phyloP scores from a whole-genome alignment of 2,113 vertebrate genomes.

The Progne subis region DNA sequence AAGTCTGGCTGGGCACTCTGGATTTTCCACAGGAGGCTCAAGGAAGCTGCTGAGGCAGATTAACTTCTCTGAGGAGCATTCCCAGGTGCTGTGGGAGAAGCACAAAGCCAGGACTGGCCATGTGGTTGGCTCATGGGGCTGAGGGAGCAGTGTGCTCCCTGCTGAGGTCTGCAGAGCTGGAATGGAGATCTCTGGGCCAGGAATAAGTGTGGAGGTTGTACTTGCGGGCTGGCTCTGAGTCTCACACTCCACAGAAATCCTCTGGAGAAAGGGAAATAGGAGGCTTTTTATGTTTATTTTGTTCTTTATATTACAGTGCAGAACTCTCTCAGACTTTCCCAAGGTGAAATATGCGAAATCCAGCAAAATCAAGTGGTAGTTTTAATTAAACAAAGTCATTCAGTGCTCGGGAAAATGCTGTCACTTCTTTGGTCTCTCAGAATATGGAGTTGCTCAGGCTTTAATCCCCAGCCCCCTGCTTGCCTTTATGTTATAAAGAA shows the following conservation, averaged over 20 bases:
- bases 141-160: not conserved
- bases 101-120: not conserved
- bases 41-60: not conserved
- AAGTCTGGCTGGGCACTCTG: not conserved
- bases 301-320: not conserved
- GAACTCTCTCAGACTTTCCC: not conserved
- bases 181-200: not conserved
- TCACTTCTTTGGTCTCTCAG: not conserved
- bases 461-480: not conserved
- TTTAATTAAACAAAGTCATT: not conserved
- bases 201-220: not conserved
- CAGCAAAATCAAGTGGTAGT: not conserved
- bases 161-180: not conserved
- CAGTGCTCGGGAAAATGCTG: not conserved
- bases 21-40: accelerated
- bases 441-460: not conserved
- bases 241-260: not conserved
- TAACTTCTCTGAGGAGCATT: not conserved
- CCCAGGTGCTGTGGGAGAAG: not conserved
- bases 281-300: not conserved
- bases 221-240: not conserved
- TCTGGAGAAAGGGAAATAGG: not conserved
- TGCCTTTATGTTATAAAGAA: not conserved
- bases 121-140: not conserved
- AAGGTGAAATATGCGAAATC: not conserved